phyloP scores from a whole-genome alignment of 2,888 invertebrate species.

The Seira sanloemensis region DNA sequence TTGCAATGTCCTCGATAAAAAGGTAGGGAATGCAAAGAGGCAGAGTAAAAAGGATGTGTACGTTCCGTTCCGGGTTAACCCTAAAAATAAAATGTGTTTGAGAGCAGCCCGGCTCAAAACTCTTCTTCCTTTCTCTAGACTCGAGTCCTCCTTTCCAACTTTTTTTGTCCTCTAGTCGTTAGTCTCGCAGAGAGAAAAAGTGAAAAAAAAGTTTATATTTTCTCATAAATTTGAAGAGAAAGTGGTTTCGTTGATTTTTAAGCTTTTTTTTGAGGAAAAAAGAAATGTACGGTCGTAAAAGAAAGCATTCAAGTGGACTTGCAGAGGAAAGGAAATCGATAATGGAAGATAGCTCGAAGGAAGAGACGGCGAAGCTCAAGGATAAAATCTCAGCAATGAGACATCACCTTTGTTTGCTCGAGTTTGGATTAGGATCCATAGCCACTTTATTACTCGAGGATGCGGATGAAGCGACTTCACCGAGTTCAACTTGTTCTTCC shows the following conservation, averaged over 20 bases:
- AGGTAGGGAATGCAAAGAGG: background rate
- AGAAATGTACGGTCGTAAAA: background rate
- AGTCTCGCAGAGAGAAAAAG: background rate
- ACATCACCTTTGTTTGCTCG: slow-evolving; percentile 35
- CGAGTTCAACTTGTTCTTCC: background rate
- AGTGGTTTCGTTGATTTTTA: background rate
- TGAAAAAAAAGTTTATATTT: background rate
- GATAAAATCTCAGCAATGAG: slow-evolving; percentile 22
- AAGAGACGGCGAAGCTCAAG: slow-evolving; percentile 1
- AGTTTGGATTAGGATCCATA: slow-evolving; percentile 39
- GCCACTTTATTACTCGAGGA: slow-evolving; percentile 7
- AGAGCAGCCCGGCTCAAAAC: background rate
- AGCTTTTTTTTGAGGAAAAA: background rate
- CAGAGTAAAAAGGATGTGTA: too few relatives aligned
- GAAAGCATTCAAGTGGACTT: background rate
- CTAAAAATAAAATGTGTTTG: background rate
- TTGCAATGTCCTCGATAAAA: background rate
- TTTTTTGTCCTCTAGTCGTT: too few relatives aligned
- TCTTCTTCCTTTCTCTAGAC: background rate
- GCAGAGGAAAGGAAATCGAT: background rate
- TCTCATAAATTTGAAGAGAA: background rate
- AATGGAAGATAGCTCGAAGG: background rate
- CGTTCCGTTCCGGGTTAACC: background rate
- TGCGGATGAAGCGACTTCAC: background rate
- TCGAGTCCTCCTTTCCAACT: too few relatives aligned